Evolutionary conservation across 1,140 invertebrate species (phyloP).

Genomic region (Drosophila pandora): DNA sequence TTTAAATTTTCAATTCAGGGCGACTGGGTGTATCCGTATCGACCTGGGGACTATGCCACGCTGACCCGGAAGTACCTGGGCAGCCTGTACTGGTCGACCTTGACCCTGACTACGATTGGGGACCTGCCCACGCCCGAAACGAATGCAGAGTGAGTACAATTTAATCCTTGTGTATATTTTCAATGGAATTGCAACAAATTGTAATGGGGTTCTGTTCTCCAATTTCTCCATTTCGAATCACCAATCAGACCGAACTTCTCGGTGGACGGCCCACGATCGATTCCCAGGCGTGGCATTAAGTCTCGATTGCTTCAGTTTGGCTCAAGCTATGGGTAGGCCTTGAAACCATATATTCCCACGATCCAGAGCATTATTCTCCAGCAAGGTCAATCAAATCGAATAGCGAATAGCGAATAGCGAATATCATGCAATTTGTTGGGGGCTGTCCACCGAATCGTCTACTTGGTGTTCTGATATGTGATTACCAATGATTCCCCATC

Average conservation of each 20-base stretch:
- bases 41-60: constrained; percentile 92
- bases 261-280: constrained; percentile 91
- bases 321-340: constrained; percentile 92
- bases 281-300: constrained; percentile 93
- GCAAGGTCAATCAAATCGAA: constrained; percentile 37
- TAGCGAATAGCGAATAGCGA: constrained; percentile 20
- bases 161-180: not conserved
- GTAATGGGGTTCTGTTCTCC: constrained; percentile 85
- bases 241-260: constrained; percentile 85
- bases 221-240: constrained; percentile 1
- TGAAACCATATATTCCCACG: not conserved
- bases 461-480: constrained; percentile 20
- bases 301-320: constrained; percentile 94
- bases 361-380: constrained; percentile 9
- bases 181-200: not conserved
- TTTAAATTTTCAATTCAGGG: constrained; percentile 84
- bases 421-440: constrained; percentile 84
- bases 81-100: constrained; percentile 97
- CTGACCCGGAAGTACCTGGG: constrained; percentile 96
- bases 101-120: constrained; percentile 98
- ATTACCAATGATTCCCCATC: constrained; percentile 6
- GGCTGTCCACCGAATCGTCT: constrained; percentile 86
- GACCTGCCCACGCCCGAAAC: constrained; percentile 97
- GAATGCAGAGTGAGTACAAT: constrained; percentile 94
- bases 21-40: constrained; percentile 96